These are phyloP conservation scores for Polypterus senegalus DNA, from an alignment of 2,113 vertebrate species.

Conservation along the genomic window DNA sequence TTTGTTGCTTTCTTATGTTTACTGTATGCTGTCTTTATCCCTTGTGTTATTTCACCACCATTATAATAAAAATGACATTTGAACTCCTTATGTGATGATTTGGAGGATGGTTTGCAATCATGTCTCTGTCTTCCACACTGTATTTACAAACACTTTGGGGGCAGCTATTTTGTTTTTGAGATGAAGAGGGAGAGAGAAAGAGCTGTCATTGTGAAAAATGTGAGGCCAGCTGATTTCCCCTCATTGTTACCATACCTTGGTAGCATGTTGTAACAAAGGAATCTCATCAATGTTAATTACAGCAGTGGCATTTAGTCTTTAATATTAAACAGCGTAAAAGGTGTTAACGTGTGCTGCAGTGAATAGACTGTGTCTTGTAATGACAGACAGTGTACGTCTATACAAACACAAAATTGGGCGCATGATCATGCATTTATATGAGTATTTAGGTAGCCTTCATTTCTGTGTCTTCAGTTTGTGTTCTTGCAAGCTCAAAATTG, in stretches of 20 bases:
- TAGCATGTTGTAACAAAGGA: conserved; percentile 22
- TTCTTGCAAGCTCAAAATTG: conserved; percentile 27
- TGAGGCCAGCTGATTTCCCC: no score
- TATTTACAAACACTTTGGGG: no score
- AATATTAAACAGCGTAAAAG: conserved; percentile 34
- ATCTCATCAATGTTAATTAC: conserved; percentile 58
- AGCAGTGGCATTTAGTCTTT: conserved; percentile 26
- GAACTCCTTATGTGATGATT: no score
- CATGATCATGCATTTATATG: conserved; percentile 72
- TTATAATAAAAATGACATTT: no score
- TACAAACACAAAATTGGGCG: conserved; percentile 33
- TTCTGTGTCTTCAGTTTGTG: conserved; percentile 31
- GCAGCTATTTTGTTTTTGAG: no score
- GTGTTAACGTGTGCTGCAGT: conserved; percentile 29
- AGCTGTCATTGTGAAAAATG: no score
- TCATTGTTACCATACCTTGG: not conserved
- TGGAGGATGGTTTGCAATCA: no score
- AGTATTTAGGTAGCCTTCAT: conserved; percentile 39
- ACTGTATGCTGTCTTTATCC: no score
- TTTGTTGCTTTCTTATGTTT: no score
- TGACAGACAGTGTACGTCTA: conserved; percentile 29
- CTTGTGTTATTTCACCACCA: no score
- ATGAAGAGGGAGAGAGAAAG: no score
- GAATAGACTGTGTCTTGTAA: conserved; percentile 35
- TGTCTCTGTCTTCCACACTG: no score